Conservation (phyloP, 1,140 invertebrate genomes). For the Sycobia sp. region DNA sequence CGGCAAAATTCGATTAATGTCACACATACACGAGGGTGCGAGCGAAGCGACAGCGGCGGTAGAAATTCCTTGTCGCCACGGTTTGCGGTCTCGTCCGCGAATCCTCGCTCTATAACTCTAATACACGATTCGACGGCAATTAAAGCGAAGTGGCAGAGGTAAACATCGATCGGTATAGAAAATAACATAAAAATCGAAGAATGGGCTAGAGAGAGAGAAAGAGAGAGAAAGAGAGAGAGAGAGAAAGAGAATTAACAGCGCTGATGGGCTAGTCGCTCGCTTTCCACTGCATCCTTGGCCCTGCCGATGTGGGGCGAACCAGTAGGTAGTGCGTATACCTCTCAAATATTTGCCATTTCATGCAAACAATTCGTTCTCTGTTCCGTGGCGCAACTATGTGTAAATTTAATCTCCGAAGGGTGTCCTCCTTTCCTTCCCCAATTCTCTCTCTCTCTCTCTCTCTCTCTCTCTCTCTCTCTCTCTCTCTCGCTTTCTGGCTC, state of each 20-base stretch:
- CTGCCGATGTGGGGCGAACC: background rate
- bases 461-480: background rate
- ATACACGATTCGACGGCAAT: constrained; percentile 57
- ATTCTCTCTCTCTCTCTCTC: background rate
- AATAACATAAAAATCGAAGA: too few relatives aligned
- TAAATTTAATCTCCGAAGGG: constrained; percentile 60
- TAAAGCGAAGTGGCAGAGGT: constrained; percentile 56
- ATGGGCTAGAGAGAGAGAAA: too few relatives aligned
- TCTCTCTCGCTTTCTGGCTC: background rate
- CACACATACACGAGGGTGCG: background rate
- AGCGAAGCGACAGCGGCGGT: background rate
- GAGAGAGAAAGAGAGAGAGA: too few relatives aligned
- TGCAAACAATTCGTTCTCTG: constrained; percentile 54
- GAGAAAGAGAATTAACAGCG: too few relatives aligned
- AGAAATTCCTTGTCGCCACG: background rate
- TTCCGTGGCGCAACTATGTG: constrained; percentile 60
- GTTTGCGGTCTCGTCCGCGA: background rate
- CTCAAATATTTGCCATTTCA: constrained; percentile 58
- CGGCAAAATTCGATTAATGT: too few relatives aligned
- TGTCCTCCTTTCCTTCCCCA: constrained; percentile 1
- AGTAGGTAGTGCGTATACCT: constrained; percentile 33
- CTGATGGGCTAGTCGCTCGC: background rate
- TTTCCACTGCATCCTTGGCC: too few relatives aligned
- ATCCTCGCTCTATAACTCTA: too few relatives aligned
- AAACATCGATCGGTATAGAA: constrained; percentile 58